Conservation (phyloP, 1,140 invertebrate species). For the Cyclargus thomasi region DNA sequence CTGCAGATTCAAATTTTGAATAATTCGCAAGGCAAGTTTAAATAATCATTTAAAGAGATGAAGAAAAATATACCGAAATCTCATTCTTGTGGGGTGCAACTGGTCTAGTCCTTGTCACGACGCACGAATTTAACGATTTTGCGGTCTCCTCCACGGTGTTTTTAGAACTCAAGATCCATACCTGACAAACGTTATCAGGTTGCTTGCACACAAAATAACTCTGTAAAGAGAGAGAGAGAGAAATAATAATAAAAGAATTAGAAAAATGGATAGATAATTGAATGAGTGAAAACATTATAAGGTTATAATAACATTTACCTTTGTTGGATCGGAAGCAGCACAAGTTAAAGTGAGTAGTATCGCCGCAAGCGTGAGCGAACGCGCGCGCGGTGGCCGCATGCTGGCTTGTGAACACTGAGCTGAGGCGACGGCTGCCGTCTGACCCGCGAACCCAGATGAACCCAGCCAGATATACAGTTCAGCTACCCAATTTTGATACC, state of each 20-base stretch:
- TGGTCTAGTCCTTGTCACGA: neutral
- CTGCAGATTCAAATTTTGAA: neutral
- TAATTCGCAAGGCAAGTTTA: neutral
- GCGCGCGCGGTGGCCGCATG: conserved; percentile 42
- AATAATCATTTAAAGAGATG: neutral
- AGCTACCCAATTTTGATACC: conserved; percentile 70
- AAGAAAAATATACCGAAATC: neutral
- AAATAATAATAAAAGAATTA: neutral
- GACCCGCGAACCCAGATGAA: conserved; percentile 63
- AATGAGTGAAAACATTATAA: neutral
- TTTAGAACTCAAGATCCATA: conserved; percentile 29
- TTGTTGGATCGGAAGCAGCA: conserved; percentile 13
- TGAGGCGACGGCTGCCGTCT: conserved; percentile 44
- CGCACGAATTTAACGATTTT: neutral
- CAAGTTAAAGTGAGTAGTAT: conserved; percentile 19
- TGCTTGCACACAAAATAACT: conserved; percentile 42
- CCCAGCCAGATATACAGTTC: conserved; percentile 60
- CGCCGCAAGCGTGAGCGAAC: conserved; percentile 25
- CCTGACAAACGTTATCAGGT: conserved; percentile 34
- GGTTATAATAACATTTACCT: conserved; percentile 27
- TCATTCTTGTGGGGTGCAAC: neutral
- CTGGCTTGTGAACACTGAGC: conserved; percentile 35
- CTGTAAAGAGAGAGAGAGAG: conserved; percentile 27
- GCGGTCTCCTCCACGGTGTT: neutral
- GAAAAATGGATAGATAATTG: too few species aligned